Evolutionary conservation across 2,113 vertebrate species (phyloP).

Genomic region (Forbesichthys papilliferus): DNA sequence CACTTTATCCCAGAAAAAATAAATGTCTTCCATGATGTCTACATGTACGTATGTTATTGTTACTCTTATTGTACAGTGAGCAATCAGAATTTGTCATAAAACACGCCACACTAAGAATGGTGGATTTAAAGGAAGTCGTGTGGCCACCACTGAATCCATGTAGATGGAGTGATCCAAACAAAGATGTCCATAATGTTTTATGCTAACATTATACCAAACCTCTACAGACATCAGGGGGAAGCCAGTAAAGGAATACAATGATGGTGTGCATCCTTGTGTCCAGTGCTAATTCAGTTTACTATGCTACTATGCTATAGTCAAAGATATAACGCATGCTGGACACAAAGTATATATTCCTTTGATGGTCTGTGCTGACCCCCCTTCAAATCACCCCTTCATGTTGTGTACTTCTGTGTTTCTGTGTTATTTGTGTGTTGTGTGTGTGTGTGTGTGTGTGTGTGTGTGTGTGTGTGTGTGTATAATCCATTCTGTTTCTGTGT

Average conservation of each 20-base stretch:
- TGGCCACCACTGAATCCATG: conserved; percentile 60
- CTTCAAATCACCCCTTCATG: conserved; percentile 60
- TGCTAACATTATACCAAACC: conserved; percentile 7
- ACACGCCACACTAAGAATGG: conserved; percentile 17
- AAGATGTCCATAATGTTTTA: conserved; percentile 2
- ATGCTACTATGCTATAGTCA: background rate
- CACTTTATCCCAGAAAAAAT: conserved; percentile 4
- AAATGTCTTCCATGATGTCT: conserved; percentile 71
- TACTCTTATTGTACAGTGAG: conserved; percentile 55
- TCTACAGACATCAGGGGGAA: conserved; percentile 1
- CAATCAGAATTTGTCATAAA: conserved; percentile 52
- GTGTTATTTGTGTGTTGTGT: conserved; percentile 17
- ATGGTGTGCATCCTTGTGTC: background rate
- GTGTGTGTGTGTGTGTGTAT: conserved; percentile 70
- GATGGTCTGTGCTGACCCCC: conserved; percentile 11
- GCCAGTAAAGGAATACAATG: conserved; percentile 9
- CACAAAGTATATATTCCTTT: background rate
- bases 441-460: conserved; percentile 60
- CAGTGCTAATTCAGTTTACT: conserved; percentile 19
- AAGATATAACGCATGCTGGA: background rate
- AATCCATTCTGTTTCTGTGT: conserved; percentile 88
- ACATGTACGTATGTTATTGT: conserved; percentile 34
- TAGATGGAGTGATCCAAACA: conserved; percentile 26
- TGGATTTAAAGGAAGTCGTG: conserved; percentile 20
- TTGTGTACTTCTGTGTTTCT: conserved; percentile 34